Evolutionary conservation across 2,113 vertebrate species (phyloP), one percentile per base, ranked within the genome.

Genomic region (Falco punctatus): DNA sequence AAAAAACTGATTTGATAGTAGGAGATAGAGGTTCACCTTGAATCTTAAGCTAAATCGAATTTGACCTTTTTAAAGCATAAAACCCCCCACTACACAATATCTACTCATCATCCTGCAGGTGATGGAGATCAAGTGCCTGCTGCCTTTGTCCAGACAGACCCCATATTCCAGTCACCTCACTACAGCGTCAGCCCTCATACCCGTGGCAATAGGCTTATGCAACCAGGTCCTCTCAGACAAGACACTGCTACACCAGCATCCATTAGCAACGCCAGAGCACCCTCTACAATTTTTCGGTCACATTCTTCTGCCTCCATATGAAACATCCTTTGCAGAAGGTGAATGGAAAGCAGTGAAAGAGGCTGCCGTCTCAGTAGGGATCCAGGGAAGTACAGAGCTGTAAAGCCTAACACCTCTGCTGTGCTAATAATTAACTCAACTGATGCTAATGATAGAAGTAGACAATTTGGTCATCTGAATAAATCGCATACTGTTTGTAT

Each of bases 211-310:
- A 57, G 40, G 49, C 26, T 79, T 64, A 21, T 3, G 10, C 61
- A 75, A 10, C 13, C 48, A 72, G 35, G n/a, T 59, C 32, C 42
- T 81, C 35, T 51, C 40, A 54, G 61, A 51, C 2, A 3, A 81
- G 46, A 23, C 54, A 64, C 14, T 75, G 70, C 61, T 38, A 72
- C 59, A 69, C 11, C 40, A 70, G 38, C 2, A 2, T 2, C 24
- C 28, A 3, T 27, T 14, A 67, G 18, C 66, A 81, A 35, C 22
- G 48, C 52, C 77, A 79, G 22, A 13, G 35, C 48, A 67, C 42
- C 12, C 80, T 38, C 55, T 0, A 0, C 22, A 71, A 22, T 5
- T 5, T 13, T 42, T 57, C 5, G 2, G 13, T 65, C 85, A 82
- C 82, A 85, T 67, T 38, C 67, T 75, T 67, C 75, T 59, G 13